Percentiles rank a stretch among this genome's conserved stretches.
phyloP scores from a whole-genome alignment of 2,888 invertebrate genomes.

The Tinea pellionella region DNA sequence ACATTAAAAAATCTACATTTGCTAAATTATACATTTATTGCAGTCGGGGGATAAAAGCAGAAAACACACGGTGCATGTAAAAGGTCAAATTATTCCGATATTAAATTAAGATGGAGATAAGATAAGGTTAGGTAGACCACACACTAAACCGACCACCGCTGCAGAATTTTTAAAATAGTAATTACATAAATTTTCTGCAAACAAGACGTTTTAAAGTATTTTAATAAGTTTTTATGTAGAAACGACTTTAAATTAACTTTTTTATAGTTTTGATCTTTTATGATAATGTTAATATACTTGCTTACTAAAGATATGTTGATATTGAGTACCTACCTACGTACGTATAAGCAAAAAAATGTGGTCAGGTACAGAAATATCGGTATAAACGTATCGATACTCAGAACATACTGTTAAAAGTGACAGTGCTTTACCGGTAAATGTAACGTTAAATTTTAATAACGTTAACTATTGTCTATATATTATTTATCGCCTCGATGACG shows the following conservation, averaged over 20 bases:
- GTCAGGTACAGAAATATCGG: too few species aligned
- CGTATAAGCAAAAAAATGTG: too few species aligned
- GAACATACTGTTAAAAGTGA: too few species aligned
- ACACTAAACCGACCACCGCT: neutral
- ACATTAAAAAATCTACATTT: too few species aligned
- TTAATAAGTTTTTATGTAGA: neutral
- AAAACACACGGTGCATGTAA: neutral
- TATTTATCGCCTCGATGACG: too few species aligned
- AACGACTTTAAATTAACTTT: neutral
- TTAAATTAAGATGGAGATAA: neutral
- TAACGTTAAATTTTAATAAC: too few species aligned
- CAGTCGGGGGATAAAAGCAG: neutral
- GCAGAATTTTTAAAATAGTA: neutral
- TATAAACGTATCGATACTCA: too few species aligned
- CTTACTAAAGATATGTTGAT: too few species aligned
- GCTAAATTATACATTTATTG: too few species aligned
- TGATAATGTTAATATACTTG: neutral
- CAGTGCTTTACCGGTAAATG: too few species aligned
- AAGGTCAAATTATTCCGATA: constrained; percentile 7
- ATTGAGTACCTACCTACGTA: too few species aligned
- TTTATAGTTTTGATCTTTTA: neutral
- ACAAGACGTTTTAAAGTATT: neutral
- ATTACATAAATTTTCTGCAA: neutral
- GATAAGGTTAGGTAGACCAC: neutral
- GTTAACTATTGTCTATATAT: too few species aligned